phyloP scores from a whole-genome alignment of 2,113 vertebrate species.

The Pogona vitticeps region DNA sequence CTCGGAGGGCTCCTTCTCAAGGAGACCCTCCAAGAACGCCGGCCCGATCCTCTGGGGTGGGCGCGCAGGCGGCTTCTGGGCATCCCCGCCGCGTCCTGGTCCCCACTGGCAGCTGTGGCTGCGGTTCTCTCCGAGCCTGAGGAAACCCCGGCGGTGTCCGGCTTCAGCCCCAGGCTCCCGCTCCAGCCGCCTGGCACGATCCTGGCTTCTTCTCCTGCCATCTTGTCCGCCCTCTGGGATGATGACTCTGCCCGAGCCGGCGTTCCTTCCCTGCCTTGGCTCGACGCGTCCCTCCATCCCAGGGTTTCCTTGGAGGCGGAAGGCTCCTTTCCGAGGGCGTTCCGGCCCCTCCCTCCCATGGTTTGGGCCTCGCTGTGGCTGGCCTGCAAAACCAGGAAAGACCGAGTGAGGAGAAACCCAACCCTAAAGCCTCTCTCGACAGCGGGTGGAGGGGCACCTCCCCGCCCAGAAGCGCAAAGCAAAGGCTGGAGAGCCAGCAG shows the following conservation, averaged over 20 bases:
- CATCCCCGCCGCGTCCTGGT: background rate
- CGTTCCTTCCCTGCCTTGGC: constrained; percentile 57
- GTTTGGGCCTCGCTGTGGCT: background rate
- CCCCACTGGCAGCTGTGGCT: too few species aligned
- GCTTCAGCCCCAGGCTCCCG: too few species aligned
- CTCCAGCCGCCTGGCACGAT: too few species aligned
- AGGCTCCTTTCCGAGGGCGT: constrained; percentile 23
- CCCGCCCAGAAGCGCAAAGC: too few species aligned
- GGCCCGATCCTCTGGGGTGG: constrained; percentile 75
- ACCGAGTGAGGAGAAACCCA: too few species aligned
- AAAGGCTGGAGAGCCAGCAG: too few species aligned
- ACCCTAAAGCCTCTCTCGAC: too few species aligned
- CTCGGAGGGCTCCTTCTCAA: constrained; percentile 82
- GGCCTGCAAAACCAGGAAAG: too few species aligned
- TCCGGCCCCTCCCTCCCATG: background rate
- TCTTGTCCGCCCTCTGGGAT: constrained; percentile 28
- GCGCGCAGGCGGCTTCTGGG: constrained; percentile 40
- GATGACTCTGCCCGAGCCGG: constrained; percentile 28
- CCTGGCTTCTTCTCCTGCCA: constrained; percentile 50
- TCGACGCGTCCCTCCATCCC: constrained; percentile 26
- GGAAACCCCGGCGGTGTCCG: too few species aligned
- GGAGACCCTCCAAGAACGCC: constrained; percentile 81
- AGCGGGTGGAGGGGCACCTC: too few species aligned
- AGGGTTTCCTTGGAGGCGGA: constrained; percentile 18
- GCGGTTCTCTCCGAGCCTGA: too few species aligned